A percentile compares a stretch with the other conserved stretches of the same genome.
Evolutionary conservation across 2,113 vertebrate species (phyloP).

Genomic region (Spilogale gracilis): DNA sequence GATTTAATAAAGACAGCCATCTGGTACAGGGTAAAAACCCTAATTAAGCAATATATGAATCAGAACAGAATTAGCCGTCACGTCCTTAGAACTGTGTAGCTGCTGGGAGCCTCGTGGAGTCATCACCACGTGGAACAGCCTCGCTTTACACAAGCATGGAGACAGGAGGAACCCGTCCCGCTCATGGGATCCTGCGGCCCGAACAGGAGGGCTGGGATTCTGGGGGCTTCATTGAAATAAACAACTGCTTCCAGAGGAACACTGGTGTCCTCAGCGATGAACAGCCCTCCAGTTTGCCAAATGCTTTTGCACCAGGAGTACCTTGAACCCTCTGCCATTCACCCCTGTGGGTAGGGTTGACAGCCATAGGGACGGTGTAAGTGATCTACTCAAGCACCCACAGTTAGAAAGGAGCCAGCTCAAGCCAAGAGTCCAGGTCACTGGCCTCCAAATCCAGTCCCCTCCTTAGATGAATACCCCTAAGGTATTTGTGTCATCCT

Average conservation of each 20-base stretch:
- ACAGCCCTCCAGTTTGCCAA: neutral
- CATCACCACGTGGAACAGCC: neutral
- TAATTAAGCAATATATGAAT: constrained; percentile 87
- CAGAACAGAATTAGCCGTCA: constrained; percentile 83
- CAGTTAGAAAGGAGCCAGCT: neutral
- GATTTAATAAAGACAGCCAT: constrained; percentile 86
- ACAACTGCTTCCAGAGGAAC: neutral
- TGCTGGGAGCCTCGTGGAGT: constrained; percentile 44
- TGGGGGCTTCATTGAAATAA: neutral
- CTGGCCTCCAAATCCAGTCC: neutral
- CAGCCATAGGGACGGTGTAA: neutral
- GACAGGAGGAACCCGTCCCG: neutral
- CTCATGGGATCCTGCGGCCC: neutral
- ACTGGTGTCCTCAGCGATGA: neutral
- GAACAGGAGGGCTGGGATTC: accelerated
- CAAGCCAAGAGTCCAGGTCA: neutral
- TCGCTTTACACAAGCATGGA: accelerated
- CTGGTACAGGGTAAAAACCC: constrained; percentile 83
- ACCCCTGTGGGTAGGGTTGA: neutral
- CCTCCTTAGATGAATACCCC: neutral
- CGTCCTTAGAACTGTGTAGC: constrained; percentile 82
- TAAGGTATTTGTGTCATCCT: neutral
- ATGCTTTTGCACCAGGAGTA: neutral
- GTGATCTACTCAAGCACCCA: neutral
- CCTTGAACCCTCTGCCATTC: neutral